Evolutionary conservation across 2,113 vertebrate species (phyloP), one percentile per base, ranked within the genome.

Genomic region (Phainopepla nitens): DNA sequence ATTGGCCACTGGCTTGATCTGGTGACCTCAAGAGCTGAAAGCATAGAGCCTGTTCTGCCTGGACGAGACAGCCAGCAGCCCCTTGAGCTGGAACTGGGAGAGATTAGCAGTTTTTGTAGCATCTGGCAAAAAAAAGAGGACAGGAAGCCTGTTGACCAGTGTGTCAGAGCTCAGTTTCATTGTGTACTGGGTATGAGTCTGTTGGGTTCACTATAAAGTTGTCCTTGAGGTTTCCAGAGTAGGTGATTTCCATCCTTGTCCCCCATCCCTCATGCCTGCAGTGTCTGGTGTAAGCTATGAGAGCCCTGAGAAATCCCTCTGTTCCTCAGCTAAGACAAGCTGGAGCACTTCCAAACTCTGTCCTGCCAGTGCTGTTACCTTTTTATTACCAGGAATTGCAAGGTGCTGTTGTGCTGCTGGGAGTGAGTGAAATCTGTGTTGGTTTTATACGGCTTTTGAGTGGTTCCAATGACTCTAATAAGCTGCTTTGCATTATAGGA

Each of bases 401-500:
- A 93, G 93, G 80, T 89, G 92, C 89, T 76, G 20, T 33, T 29
- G 88, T 65, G 61, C 77, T 89, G 64, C 25, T 53, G 64, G 51
- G 72, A 47, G 60, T 12, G n/a, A 61, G 72, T 31, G 88, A 75
- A 69, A 39, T 50, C 61, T 96, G 24, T 33, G 36, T 42, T 72
- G 65, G 60, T 53, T 94, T 96, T 92, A 47, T 50, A 6, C 18
- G 39, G 65, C 41, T 89, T 86, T 78, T 49, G 91, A 56, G 82
- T 65, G 29, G 21, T 89, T 90, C 57, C 42, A 50, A 15, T 79
- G 53, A 49, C 47, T 89, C 60, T 36, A 49, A 45, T 51, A 71
- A 87, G 53, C 85, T 95, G 79, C 60, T 93, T 89, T 85, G 22
- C 85, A 36, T 96, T 90, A 54, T 7, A 75, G 91, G 76, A 77